These are phyloP conservation scores for Ceratoteleas bidentatus DNA, from an alignment of 1,140 invertebrate genomes.

Conservation along the genomic window DNA sequence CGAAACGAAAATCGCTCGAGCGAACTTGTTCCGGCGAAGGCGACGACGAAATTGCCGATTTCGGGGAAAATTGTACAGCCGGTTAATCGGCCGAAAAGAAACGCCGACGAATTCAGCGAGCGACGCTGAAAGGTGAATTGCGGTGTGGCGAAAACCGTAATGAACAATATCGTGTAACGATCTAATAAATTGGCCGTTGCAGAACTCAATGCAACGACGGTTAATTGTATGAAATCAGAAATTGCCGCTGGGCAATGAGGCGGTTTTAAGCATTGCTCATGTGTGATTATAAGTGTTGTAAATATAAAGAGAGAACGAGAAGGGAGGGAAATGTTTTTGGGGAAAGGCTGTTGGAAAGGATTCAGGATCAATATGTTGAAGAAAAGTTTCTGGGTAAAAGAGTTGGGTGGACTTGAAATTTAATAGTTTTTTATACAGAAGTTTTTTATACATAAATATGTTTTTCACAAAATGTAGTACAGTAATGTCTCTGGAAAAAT, in stretches of 20 bases:
- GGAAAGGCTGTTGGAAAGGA: too few relatives aligned
- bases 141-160: conserved; percentile 32
- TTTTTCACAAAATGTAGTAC: too few relatives aligned
- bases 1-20: too few relatives aligned
- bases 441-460: too few relatives aligned
- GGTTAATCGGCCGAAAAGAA: neutral
- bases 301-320: conserved; percentile 10
- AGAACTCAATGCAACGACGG: conserved; percentile 32
- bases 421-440: too few relatives aligned
- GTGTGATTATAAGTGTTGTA: conserved; percentile 30
- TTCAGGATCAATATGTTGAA: too few relatives aligned
- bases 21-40: too few relatives aligned
- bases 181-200: conserved; percentile 46
- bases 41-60: too few relatives aligned
- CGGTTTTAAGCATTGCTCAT: conserved; percentile 31
- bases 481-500: too few relatives aligned
- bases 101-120: conserved; percentile 31
- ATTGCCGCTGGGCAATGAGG: conserved; percentile 11
- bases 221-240: conserved; percentile 45
- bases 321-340: neutral
- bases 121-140: conserved; percentile 21
- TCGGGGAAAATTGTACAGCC: too few relatives aligned
- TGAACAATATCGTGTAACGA: conserved; percentile 43
- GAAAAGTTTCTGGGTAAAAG: too few relatives aligned
- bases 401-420: too few relatives aligned